Base-by-base conservation (phyloP, 2,888 invertebrate species). In the Pristionchus mayeri region DNA sequence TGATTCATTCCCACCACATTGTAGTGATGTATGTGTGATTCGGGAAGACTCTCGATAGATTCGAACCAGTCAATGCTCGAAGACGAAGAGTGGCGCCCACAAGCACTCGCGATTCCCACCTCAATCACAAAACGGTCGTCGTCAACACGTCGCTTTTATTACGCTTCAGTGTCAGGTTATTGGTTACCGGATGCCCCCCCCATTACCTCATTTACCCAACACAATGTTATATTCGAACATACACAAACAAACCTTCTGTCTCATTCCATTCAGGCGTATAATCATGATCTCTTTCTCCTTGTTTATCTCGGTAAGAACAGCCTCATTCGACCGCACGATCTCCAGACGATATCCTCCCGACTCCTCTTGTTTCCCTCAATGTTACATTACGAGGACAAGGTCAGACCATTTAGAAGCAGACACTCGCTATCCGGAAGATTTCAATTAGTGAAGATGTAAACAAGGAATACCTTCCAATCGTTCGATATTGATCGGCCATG, bases 401-500 rank as follows among this genome's bases (percentile, higher is more conserved):
- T n/a, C n/a, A n/a, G n/a, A n/a, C 54, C n/a, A 54, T 13, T 54
- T n/a, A n/a, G n/a, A 4, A 21, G 7, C 21, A 9, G 21, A 21
- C 54, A 54, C 21, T 54, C 54, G 4, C 21, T 13, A 44, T 13
- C 54, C 7, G 63, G 18, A 27, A 21, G 27, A n/a, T n/a, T n/a
- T n/a, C n/a, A n/a, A n/a, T n/a, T 2, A 75, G 24, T 30, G 16
- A 16, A 50, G 50, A 78, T 3, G 24, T 44, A 24, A 11, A 27
- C 9, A 44, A 40, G 9, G 24, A 34, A 2, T 13, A 78, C 48
- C 50, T 50, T 37, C 27, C 50, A 78, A 50, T 78, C 76, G 76
- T 30, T 78, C 76, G 34, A 78, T 11, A 50, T 78, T 78, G 16
- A 78, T 16, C 21, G 76, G 76, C 76, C 76, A 78, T 30, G 44